Base-by-base conservation (phyloP, 2,888 invertebrate genomes). In the Drosophila dives region DNA sequence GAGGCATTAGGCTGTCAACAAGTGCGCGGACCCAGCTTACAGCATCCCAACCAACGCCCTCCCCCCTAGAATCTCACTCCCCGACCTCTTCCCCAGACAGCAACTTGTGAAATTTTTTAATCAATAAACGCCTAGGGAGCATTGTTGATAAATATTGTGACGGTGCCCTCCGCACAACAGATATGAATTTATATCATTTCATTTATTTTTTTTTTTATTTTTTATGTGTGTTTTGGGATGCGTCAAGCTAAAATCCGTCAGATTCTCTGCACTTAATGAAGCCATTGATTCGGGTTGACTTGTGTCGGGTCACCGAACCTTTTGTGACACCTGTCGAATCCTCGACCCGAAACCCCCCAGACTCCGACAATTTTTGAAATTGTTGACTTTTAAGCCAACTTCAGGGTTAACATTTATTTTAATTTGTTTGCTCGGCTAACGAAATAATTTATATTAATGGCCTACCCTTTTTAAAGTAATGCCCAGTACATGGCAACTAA, bases 401-500 rank as follows among this genome's bases (percentile, higher is more conserved):
- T 68, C 56, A n/a, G 74, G 69, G 50, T 75, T 71, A 83, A 81
- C 72, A 87, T 85, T 82, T 76, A 72, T 79, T 81, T 86, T 79
- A 86, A 84, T 87, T 87, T 87, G 80, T 75, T 87, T 72, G 78
- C 72, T 67, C 40, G 60, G 68, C 79, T 72, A 70, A 75, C 69
- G 64, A 83, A 84, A 86, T 86, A 84, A 86, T 89, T 83, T 81
- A 75, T 77, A 86, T 89, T 72, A 89, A 86, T 89, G 54, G 66
- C 60, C 58, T 62, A 29, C 59, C 65, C 64, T 70, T 71, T 67
- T 64, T 12, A 38, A 53, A 62, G 56, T 56, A 59, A 63, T 66
- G 53, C 20, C 17, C 42, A 20, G 33, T 50, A 49, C 70, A 66
- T 38, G 58, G 40, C 36, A 81, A 67, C 83, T 79, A 83, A 87